These are phyloP conservation scores for Micromussa lordhowensis DNA, from an alignment of 92 coral and sea anemone genomes.

Conservation along the genomic window DNA sequence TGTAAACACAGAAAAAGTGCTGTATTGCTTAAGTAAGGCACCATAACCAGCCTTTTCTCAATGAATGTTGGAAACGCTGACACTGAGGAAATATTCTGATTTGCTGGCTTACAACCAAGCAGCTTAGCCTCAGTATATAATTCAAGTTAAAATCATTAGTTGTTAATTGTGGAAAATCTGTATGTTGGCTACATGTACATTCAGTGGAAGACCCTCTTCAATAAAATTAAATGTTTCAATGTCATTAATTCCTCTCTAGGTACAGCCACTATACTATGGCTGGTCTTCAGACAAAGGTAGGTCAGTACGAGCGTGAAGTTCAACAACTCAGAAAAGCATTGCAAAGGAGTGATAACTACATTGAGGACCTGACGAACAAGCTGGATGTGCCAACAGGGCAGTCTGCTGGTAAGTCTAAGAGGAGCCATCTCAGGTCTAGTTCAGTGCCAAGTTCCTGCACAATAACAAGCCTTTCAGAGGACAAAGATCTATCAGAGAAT, in stretches of 20 bases:
- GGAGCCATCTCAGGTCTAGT: slow-evolving; percentile 8
- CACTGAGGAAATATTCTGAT: too few relatives aligned
- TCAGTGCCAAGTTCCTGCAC: slow-evolving; percentile 43
- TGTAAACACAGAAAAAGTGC: too few relatives aligned
- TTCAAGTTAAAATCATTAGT: too few relatives aligned
- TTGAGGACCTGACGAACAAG: slow-evolving; percentile 82
- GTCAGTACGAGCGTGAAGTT: slow-evolving; percentile 93
- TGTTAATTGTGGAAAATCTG: not conserved
- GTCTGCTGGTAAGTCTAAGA: slow-evolving; percentile 16
- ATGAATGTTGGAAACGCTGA: too few relatives aligned
- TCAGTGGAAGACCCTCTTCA: not conserved
- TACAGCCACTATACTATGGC: slow-evolving; percentile 92
- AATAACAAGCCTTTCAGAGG: slow-evolving; percentile 33
- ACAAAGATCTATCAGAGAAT: slow-evolving; percentile 18
- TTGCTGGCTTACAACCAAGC: too few relatives aligned
- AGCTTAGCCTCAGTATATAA: too few relatives aligned
- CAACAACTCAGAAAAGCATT: slow-evolving; percentile 91
- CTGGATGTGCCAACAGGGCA: slow-evolving; percentile 44
- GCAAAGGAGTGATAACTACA: slow-evolving; percentile 81
- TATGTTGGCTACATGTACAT: not conserved
- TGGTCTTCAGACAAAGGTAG: slow-evolving; percentile 90
- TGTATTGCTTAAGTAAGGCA: too few relatives aligned
- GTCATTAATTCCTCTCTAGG: slow-evolving; percentile 37
- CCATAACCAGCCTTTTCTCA: too few relatives aligned
- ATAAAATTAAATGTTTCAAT: not conserved